These are phyloP conservation scores for Telmatochromis sp. DNA, from an alignment of 2,113 vertebrate species.

Conservation along the genomic window DNA sequence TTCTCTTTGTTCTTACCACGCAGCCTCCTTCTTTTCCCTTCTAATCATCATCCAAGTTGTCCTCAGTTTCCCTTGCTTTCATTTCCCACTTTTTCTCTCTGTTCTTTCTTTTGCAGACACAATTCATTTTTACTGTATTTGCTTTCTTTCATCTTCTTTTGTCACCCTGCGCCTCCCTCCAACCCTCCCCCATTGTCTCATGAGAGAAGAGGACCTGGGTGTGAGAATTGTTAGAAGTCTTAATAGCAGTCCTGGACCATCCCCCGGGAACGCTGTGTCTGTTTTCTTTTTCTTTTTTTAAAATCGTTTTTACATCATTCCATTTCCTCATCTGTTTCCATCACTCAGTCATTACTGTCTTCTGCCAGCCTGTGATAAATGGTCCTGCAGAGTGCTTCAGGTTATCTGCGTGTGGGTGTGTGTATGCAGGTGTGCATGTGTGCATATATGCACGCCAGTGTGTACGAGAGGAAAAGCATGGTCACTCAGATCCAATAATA, in stretches of 20 bases:
- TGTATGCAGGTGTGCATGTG: neutral
- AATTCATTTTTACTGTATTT: slow-evolving; percentile 7
- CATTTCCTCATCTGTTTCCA: slow-evolving; percentile 27
- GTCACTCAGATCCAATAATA: neutral
- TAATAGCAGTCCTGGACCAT: neutral
- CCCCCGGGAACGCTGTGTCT: neutral
- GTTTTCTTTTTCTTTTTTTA: neutral
- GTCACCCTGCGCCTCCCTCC: neutral
- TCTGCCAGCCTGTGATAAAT: slow-evolving; percentile 26
- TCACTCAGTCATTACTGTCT: slow-evolving; percentile 33
- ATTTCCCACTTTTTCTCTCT: neutral
- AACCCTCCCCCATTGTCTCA: neutral
- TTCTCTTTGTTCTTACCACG: neutral
- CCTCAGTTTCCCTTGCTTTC: neutral
- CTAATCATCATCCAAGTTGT: neutral
- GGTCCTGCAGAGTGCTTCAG: slow-evolving; percentile 8
- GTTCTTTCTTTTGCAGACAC: neutral
- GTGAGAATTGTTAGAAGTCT: slow-evolving; percentile 2
- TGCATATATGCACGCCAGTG: neutral
- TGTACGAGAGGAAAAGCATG: neutral
- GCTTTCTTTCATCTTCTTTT: slow-evolving; percentile 15
- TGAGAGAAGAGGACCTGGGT: neutral
- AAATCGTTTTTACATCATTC: neutral
- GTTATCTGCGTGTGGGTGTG: neutral
- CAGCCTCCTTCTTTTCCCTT: neutral